Evolutionary conservation across 2,113 vertebrate genomes (phyloP).

Genomic region (Genyomyrus donnyi): DNA sequence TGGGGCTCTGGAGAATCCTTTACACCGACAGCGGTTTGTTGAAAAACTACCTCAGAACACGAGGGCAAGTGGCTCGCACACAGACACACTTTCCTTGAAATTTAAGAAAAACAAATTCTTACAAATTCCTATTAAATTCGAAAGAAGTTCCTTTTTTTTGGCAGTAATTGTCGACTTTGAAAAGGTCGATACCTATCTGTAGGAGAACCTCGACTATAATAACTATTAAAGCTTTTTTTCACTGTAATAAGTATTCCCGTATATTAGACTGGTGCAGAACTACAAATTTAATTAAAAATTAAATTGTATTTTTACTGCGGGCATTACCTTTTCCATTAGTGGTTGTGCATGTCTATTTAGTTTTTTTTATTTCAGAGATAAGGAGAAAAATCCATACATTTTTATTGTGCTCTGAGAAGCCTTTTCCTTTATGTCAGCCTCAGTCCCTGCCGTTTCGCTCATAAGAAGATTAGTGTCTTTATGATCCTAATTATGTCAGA

Average conservation of each 20-base stretch:
- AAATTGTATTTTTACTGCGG: background rate
- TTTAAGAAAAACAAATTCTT: background rate
- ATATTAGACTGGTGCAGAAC: background rate
- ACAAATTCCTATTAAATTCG: background rate
- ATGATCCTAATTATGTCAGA: constrained; percentile 6
- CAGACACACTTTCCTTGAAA: background rate
- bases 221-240: background rate
- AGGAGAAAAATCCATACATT: background rate
- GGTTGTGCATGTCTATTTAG: background rate
- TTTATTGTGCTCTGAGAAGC: background rate
- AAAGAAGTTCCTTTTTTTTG: background rate
- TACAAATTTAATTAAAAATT: constrained; percentile 5
- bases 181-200: background rate
- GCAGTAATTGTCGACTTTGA: background rate
- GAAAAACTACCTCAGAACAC: background rate
- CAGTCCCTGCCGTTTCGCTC: background rate
- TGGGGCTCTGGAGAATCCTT: background rate
- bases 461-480: background rate
- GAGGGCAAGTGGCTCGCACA: background rate
- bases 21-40: background rate
- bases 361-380: background rate
- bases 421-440: background rate
- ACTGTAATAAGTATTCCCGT: background rate
- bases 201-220: background rate
- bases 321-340: background rate